A percentile compares a stretch with the other conserved stretches of the same genome.
Conservation (phyloP, 2,888 invertebrate species). For the Camponotus fellah region DNA sequence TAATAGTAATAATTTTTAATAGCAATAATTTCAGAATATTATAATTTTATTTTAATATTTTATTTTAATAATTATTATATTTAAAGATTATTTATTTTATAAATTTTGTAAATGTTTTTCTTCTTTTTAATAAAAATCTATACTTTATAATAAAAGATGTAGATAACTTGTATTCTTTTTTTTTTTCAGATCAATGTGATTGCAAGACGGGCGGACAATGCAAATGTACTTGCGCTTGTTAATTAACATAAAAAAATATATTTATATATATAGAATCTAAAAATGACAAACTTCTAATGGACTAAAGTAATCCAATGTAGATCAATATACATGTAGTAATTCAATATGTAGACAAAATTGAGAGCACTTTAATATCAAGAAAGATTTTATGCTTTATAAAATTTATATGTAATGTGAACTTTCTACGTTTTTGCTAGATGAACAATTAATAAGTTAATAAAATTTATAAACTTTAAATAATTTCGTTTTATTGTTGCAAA, state of each 20-base stretch:
- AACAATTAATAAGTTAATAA: slow-evolving; percentile 49
- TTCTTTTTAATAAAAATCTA: neutral
- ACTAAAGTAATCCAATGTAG: slow-evolving; percentile 37
- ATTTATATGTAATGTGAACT: neutral
- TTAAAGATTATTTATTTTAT: neutral
- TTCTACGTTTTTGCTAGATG: slow-evolving; percentile 25
- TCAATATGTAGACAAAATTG: slow-evolving; percentile 43
- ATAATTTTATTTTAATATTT: neutral
- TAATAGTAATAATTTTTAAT: neutral
- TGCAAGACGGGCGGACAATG: slow-evolving; percentile 78
- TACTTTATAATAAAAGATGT: neutral
- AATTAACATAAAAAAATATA: slow-evolving; percentile 40
- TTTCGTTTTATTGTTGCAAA: neutral
- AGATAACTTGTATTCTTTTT: slow-evolving; percentile 46
- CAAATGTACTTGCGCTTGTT: slow-evolving; percentile 69
- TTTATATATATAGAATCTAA: slow-evolving; percentile 18
- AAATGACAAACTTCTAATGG: slow-evolving; percentile 37
- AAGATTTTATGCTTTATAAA: slow-evolving; percentile 20
- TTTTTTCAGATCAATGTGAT: slow-evolving; percentile 79
- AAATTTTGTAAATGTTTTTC: neutral
- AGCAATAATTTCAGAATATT: neutral
- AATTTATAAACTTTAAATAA: slow-evolving; percentile 24
- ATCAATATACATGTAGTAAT: neutral
- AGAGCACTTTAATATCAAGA: neutral
- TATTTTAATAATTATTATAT: neutral